Base-by-base conservation (phyloP, 2,888 invertebrate genomes). In the Oligia strigilis region DNA sequence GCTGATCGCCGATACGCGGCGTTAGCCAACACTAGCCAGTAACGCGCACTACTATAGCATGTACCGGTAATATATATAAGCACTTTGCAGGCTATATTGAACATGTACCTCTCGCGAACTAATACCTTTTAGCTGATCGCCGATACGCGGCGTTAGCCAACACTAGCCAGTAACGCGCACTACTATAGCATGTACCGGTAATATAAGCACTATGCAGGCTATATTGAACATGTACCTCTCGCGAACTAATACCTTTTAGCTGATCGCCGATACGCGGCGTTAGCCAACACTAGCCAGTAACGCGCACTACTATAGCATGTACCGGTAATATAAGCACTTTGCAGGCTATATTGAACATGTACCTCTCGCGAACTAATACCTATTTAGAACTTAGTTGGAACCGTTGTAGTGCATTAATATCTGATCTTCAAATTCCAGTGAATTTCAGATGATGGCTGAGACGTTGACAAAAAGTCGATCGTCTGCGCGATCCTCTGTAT, bases 71-170 rank as follows among this genome's bases (percentile, higher is more conserved):
- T 70, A 49, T n/a, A n/a, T n/a, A n/a, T 79, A 40, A 64, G 81
- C 72, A 76, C 40, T 75, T 40, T 65, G 77, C 66, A 19, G 62
- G 6, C 40, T 36, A 11, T 46, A 40, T 65, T 9, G 75, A 81
- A 49, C 75, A 23, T 14, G 81, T 62, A 29, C 23, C 55, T 55
- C 14, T 6, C 52, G 80, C 29, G 4, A 23, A n/a, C n/a, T n/a
- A n/a, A n/a, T n/a, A n/a, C n/a, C n/a, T n/a, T n/a, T 81, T 55
- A 73, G 83, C 86, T 75, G 79, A 84, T 78, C 75, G 78, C 23
- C 83, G 78, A 83, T 69, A 70, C 66, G 75, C 77, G 62, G 72
- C 72, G 65, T 69, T 80, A 84, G 80, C 73, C 14, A 36, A 70
- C 72, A 84, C 72, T 71, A 43, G 64, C 46, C 49, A 4, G 70